Evolutionary conservation across 2,888 invertebrate genomes (phyloP), one percentile per base, ranked within the genome.

Genomic region (Chrysina gloriosa): DNA sequence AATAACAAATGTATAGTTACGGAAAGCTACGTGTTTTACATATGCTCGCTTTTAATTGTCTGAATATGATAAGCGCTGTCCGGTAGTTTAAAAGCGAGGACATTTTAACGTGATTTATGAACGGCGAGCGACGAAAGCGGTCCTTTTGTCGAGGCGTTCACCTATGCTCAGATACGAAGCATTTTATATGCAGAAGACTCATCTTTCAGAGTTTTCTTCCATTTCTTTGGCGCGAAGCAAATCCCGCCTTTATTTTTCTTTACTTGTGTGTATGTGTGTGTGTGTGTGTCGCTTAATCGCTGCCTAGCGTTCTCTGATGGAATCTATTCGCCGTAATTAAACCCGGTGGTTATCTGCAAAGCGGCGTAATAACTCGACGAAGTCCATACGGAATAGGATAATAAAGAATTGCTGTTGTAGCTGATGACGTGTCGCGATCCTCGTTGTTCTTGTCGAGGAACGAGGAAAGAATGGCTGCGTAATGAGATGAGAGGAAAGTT

Each of bases 11-110:
- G 68, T 63, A 31, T 39, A 48, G 52, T 42, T 69, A 63, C 54
- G 58, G 69, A 73, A 71, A 70, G 70, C 73, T 75, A 76, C 76
- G 76, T 76, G 76, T 75, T 74, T 74, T 72, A 76, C 76, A 76
- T 76, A 73, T 73, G 72, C 72, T 73, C 72, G 69, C 63, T 73
- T 74, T 74, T 75, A 75, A 75, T 75, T 75, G 73, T 73, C 70
- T 72, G 71, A 72, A 71, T 75, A 75, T 71, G 72, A 74, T 73
- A 72, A 72, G 70, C 69, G 47, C 69, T 63, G 71, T 65, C 71
- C 71, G 69, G 73, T 72, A 70, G 71, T 72, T 69, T 56, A 61
- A 45, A 69, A 45, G 31, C 63, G 65, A 69, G 67, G 70, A 70
- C 70, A 64, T 74, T 74, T 70, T 69, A 63, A 69, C 65, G 71